phyloP scores from a whole-genome alignment of 35 echinoderm and acorn worm species.

The Eucidaris tribuloides region DNA sequence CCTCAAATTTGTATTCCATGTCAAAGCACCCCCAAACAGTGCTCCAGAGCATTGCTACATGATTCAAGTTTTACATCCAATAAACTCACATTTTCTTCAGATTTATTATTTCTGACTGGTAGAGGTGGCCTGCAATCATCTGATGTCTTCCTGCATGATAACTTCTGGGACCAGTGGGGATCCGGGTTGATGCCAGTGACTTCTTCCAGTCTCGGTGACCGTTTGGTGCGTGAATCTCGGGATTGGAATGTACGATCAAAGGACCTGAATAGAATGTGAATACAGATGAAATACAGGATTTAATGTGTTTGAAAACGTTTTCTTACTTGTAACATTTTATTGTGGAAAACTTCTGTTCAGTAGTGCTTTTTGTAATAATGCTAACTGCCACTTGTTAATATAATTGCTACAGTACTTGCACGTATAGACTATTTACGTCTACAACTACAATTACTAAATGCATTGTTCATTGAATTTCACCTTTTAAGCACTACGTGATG shows the following conservation, averaged over 20 bases:
- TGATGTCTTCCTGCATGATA: background rate
- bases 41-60: background rate
- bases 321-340: background rate
- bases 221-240: background rate
- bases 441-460: background rate
- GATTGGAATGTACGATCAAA: background rate
- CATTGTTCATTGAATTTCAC: too few relatives aligned
- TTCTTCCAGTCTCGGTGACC: background rate
- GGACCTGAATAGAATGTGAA: background rate
- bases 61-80: background rate
- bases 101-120: background rate
- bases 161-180: background rate
- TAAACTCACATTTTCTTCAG: background rate
- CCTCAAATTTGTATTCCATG: background rate
- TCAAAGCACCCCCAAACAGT: background rate
- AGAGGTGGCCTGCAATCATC: background rate
- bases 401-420: background rate
- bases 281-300: background rate
- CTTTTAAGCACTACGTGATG: too few relatives aligned
- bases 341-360: background rate
- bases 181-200: background rate
- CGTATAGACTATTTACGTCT: background rate
- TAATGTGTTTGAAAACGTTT: background rate
- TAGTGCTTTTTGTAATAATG: too few relatives aligned
- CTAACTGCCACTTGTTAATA: background rate